Evolutionary conservation across 2,888 invertebrate species (phyloP).

Genomic region (Lasius platythorax): DNA sequence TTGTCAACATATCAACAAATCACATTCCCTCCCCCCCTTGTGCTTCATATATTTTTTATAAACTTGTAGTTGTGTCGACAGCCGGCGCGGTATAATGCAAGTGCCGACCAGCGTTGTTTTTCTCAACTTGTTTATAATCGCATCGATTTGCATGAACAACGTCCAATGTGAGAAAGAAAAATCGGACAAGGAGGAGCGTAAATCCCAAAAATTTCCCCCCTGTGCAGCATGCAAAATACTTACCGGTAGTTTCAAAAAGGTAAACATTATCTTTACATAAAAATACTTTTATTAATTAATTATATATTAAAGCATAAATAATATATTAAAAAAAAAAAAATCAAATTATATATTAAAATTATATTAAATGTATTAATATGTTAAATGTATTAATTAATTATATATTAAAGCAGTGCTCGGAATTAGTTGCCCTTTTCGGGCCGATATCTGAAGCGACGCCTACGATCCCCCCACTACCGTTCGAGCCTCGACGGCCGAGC

Average conservation of each 20-base stretch:
- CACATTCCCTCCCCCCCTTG: neutral
- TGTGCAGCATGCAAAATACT: conserved; percentile 93
- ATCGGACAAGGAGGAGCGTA: conserved; percentile 79
- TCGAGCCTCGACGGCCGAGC: too few species aligned
- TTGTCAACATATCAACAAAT: neutral
- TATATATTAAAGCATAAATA: too few species aligned
- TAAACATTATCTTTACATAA: conserved; percentile 72
- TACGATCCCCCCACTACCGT: too few species aligned
- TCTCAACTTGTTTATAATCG: conserved; percentile 62
- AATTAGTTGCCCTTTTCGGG: too few species aligned
- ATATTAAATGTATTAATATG: too few species aligned
- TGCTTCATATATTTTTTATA: conserved; percentile 29
- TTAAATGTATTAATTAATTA: neutral
- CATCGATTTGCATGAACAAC: conserved; percentile 57
- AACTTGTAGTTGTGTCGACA: neutral
- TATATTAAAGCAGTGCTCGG: too few species aligned
- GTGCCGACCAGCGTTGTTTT: conserved; percentile 43
- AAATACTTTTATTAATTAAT: neutral
- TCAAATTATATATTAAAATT: too few species aligned
- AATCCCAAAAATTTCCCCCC: conserved; percentile 89
- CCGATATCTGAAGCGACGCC: too few species aligned
- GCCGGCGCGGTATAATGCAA: conserved; percentile 70
- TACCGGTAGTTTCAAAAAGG: conserved; percentile 91
- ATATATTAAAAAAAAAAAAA: too few species aligned
- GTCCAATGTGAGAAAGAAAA: conserved; percentile 62